phyloP scores from a whole-genome alignment of 2,113 vertebrate genomes.

The Oxygymnocypris stewartii region DNA sequence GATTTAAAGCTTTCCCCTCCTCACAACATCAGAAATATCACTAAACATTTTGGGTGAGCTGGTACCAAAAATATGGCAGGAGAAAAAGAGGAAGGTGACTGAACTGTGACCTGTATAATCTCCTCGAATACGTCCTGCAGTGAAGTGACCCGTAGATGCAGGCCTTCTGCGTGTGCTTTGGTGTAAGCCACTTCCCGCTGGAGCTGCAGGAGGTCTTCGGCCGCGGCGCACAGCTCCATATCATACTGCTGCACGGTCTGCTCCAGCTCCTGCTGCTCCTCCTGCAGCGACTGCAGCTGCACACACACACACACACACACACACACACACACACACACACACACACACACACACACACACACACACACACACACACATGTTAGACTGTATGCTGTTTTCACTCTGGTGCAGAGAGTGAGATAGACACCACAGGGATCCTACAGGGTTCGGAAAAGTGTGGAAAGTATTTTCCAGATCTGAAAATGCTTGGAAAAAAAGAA shows the following conservation, averaged over 20 bases:
- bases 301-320: slow-evolving; percentile 8
- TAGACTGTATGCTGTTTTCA: too few species aligned
- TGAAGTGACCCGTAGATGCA: slow-evolving; percentile 82
- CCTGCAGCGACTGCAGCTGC: slow-evolving; percentile 87
- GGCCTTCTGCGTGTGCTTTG: slow-evolving; percentile 82
- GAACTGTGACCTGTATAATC: slow-evolving; percentile 70
- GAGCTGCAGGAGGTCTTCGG: slow-evolving; percentile 84
- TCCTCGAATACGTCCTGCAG: slow-evolving; percentile 78
- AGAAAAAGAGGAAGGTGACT: not conserved
- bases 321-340: too few species aligned
- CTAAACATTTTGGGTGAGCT: not conserved
- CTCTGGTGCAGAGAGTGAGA: too few species aligned
- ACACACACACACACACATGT: too few species aligned
- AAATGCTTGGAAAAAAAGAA: too few species aligned
- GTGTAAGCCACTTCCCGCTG: slow-evolving; percentile 86
- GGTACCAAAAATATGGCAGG: not conserved
- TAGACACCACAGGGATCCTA: too few species aligned
- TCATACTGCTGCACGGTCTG: slow-evolving; percentile 87
- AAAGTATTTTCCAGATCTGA: not conserved
- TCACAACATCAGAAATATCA: too few species aligned
- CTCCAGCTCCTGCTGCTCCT: slow-evolving; percentile 85
- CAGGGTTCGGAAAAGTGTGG: too few species aligned
- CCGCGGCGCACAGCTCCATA: slow-evolving; percentile 83
- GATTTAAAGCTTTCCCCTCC: too few species aligned
- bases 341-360: too few species aligned